Conservation (phyloP, 2,888 invertebrate genomes). For the Eucera pruinosa region DNA sequence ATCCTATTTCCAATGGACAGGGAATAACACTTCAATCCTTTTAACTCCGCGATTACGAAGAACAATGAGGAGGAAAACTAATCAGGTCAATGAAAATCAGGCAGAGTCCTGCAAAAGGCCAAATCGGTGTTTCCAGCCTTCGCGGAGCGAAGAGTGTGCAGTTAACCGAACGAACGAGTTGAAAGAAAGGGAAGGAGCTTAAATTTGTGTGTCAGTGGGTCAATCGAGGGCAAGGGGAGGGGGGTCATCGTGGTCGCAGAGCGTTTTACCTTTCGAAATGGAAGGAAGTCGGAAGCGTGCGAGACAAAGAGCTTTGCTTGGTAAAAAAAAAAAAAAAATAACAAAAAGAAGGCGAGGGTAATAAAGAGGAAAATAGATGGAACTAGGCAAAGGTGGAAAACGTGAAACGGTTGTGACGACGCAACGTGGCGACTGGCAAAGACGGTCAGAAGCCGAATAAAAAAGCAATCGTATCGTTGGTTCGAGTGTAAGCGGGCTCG, state of each 20-base stretch:
- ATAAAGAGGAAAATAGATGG: constrained; percentile 4
- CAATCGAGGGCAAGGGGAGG: constrained; percentile 25
- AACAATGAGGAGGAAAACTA: no score
- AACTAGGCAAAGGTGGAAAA: not conserved
- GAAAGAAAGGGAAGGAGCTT: constrained; percentile 15
- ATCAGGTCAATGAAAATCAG: no score
- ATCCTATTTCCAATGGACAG: no score
- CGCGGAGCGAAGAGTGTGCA: constrained; percentile 6
- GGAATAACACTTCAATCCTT: no score
- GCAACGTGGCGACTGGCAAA: no score
- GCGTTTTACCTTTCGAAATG: constrained; percentile 22
- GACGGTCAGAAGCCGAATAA: not conserved
- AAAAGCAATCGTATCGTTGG: not conserved
- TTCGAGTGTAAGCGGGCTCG: not conserved
- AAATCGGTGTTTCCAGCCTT: no score
- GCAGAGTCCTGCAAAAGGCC: no score
- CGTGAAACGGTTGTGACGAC: no score
- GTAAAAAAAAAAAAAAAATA: constrained; percentile 31
- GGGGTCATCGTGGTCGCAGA: constrained; percentile 8
- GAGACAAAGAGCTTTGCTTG: constrained; percentile 11
- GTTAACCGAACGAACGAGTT: constrained; percentile 2
- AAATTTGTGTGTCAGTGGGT: constrained; percentile 55
- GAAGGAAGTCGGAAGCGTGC: constrained; percentile 9
- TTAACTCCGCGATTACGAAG: no score
- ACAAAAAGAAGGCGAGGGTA: constrained; percentile 14